Base-by-base conservation (phyloP, 2,797 vertebrate genomes). In the Caiman crocodilus region DNA sequence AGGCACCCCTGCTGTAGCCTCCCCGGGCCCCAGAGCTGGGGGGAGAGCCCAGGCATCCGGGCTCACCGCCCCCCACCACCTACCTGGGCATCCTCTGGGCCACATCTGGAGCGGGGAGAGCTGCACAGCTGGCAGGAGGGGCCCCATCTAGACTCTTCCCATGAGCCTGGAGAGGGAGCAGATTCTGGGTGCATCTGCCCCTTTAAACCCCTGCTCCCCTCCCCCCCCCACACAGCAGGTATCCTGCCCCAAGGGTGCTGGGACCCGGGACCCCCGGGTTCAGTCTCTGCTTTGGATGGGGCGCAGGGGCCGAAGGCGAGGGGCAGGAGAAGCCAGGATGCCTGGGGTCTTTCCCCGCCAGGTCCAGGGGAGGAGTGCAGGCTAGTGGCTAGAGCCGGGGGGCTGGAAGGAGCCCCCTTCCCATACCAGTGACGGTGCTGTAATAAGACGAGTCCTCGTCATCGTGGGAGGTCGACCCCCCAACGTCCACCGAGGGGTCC, bases 401-500 rank as follows among this genome's bases (percentile, higher is more conserved):
- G 35, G 35, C 35, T 35, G 35, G 35, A 35, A 35, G 35, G 35
- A 35, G 35, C 35, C 35, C 35, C 35, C 35, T 35, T 6, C 18
- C 26, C 80, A 28, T 76, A 98, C 97, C 98, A 71, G 97, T 85
- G 80, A 91, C 76, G 60, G 92, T 76, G 2, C 97, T 98, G 94
- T 97, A 98, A 83, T 97, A 98, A 0, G 97, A 98, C 0, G 98
- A 98, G 90, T 98, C 98, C 0, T 97, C 93, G 3, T 98, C 97
- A 14, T 98, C 97, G 8, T 90, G 94, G 42, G 98, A 98, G 2
- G 98, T 90, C 0, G 98, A 98, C 5, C 97, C 97, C 2, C 98
- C 99, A 5, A 99, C 97, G 32, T 99, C 99, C 1, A 98, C 99
- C 0, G 98, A 98, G 4, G 98, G 98, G 92, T 99, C 99, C 99